Conservation (phyloP, 2,888 invertebrate genomes). For the Agonopterix subpropinquella region DNA sequence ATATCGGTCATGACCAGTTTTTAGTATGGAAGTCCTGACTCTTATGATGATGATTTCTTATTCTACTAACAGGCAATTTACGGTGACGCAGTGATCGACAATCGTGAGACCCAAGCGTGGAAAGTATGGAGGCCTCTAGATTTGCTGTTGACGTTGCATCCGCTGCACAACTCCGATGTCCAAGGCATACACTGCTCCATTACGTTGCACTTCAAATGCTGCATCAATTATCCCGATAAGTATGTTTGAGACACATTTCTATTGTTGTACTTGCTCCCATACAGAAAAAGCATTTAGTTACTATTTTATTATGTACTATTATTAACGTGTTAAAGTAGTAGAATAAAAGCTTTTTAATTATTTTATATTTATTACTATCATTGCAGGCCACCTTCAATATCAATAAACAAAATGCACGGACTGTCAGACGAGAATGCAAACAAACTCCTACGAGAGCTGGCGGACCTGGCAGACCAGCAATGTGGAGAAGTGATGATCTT, state of each 20-base stretch:
- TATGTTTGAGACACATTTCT: constrained; percentile 54
- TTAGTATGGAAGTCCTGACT: no score
- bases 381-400: constrained; percentile 81
- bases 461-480: constrained; percentile 69
- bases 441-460: constrained; percentile 77
- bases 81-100: constrained; percentile 80
- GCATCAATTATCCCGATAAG: constrained; percentile 87
- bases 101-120: constrained; percentile 75
- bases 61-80: constrained; percentile 80
- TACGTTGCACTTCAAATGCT: constrained; percentile 85
- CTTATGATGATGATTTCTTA: neutral
- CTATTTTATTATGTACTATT: no score
- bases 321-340: no score
- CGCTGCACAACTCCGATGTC: constrained; percentile 84
- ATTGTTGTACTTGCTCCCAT: no score
- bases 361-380: neutral
- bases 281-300: no score
- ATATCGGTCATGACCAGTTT: no score
- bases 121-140: constrained; percentile 85
- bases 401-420: constrained; percentile 85
- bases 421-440: constrained; percentile 82
- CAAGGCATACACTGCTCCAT: constrained; percentile 82
- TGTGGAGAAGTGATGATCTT: constrained; percentile 92
- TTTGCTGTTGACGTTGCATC: constrained; percentile 82
- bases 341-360: no score